A percentile compares a stretch with the other conserved stretches of the same genome.
Conservation (phyloP, 2,888 invertebrate genomes). For the Tineola bisselliella region DNA sequence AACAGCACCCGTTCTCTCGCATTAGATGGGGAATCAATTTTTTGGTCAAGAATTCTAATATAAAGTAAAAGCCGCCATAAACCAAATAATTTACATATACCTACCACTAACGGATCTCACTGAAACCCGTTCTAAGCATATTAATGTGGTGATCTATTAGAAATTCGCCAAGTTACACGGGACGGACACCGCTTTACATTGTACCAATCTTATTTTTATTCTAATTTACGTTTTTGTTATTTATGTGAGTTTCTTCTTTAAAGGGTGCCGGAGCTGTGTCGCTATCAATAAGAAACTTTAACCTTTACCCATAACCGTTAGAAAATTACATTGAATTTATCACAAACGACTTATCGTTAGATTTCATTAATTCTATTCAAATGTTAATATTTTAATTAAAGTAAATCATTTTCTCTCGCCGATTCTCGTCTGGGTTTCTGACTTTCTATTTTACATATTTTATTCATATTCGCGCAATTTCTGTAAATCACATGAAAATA, state of each 20-base stretch:
- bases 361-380: background rate
- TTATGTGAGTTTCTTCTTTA: background rate
- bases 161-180: conserved; percentile 48
- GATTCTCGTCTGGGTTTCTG: background rate
- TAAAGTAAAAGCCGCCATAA: conserved; percentile 59
- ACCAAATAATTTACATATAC: conserved; percentile 62
- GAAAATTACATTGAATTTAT: background rate
- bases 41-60: conserved; percentile 46
- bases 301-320: conserved; percentile 7
- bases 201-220: conserved; percentile 41
- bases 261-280: conserved; percentile 2
- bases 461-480: background rate
- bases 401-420: background rate
- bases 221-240: conserved; percentile 28
- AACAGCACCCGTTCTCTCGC: conserved; percentile 12
- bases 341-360: background rate
- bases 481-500: too few relatives aligned
- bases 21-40: conserved; percentile 20
- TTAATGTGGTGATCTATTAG: conserved; percentile 66
- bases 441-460: background rate
- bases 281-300: background rate
- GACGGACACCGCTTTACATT: conserved; percentile 36
- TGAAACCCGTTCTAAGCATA: conserved; percentile 54
- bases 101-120: conserved; percentile 64
- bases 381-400: conserved; percentile 1